Base-by-base conservation (phyloP, 1,140 invertebrate genomes). In the Carposina sasakii region DNA sequence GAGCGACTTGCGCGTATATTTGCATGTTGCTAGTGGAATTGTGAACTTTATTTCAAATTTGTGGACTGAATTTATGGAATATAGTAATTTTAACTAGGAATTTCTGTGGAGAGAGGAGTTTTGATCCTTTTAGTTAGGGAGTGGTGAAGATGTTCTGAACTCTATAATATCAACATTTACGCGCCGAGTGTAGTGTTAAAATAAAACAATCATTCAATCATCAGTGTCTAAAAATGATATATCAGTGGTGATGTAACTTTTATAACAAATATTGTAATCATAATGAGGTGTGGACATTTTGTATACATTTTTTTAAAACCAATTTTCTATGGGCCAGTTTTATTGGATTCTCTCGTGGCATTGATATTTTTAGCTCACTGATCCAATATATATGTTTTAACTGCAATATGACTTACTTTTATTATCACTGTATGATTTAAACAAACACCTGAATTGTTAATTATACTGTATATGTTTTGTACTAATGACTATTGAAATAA, bases 41-140 rank as follows among this genome's bases (percentile, higher is more conserved):
- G 79, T 81, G 77, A 76, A 83, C 79, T 71, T 79, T 76, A 55
- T 79, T 81, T 83, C 75, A 83, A 83, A 83, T 81, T 83, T 66
- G 77, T 81, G 79, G 74, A 83, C 79, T 74, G 64, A 77, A 81
- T 76, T 69, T 70, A 78, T 73, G 58, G 63, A 69, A 73, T 73
- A 78, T 75, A 67, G 73, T 79, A 79, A 81, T 81, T 81, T 62
- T 78, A 78, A 76, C 70, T 77, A 77, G 68, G 63, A 74, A 79
- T 76, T 72, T 81, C 71, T 81, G 76, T 83, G 76, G 71, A 67
- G 79, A 74, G 76, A 81, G 76, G 76, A 75, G 76, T 81, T n/a
- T n/a, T 79, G 61, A 71, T 77, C 72, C 75, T 76, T 63, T 66
- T 66, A 54, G 57, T 59, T 63, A 65, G 63, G 67, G 67, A 78